These are phyloP conservation scores for Anodontia alba DNA, from an alignment of 2,888 invertebrate species.

Conservation along the genomic window DNA sequence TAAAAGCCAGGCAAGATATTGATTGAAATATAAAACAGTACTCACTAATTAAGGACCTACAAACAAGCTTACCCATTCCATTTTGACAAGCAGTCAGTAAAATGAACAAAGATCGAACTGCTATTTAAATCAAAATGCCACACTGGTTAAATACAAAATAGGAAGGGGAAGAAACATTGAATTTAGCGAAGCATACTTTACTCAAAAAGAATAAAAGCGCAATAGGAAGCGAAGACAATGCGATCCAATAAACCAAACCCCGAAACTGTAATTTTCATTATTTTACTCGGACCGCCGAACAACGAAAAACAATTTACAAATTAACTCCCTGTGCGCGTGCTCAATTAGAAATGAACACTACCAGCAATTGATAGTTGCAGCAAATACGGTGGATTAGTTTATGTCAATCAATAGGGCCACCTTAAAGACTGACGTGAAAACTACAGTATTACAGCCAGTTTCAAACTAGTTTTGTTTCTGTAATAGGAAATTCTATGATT, in stretches of 20 bases:
- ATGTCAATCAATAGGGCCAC: constrained; percentile 33
- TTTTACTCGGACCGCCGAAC: constrained; percentile 27
- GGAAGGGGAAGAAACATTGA: background rate
- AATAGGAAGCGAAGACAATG: constrained; percentile 5
- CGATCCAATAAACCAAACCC: constrained; percentile 14
- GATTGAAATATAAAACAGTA: too few species aligned
- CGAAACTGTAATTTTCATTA: constrained; percentile 19
- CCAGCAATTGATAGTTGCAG: constrained; percentile 32
- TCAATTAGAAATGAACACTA: constrained; percentile 50
- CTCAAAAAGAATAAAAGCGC: background rate
- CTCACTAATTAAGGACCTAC: too few species aligned
- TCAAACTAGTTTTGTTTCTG: background rate
- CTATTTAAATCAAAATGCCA: too few species aligned
- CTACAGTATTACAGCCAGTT: background rate
- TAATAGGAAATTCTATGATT: too few species aligned
- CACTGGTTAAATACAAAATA: background rate
- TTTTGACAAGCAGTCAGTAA: too few species aligned
- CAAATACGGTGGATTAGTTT: constrained; percentile 26
- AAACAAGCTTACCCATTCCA: too few species aligned
- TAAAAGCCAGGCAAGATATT: too few species aligned
- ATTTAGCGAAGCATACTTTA: background rate
- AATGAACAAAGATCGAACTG: too few species aligned
- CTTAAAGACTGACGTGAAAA: constrained; percentile 19
- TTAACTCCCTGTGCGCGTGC: constrained; percentile 42
- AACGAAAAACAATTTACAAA: constrained; percentile 53